Percentiles rank a stretch among this genome's conserved stretches.
Evolutionary conservation across 2,797 vertebrate genomes (phyloP).

Genomic region (Sebastes kiyomatsui): DNA sequence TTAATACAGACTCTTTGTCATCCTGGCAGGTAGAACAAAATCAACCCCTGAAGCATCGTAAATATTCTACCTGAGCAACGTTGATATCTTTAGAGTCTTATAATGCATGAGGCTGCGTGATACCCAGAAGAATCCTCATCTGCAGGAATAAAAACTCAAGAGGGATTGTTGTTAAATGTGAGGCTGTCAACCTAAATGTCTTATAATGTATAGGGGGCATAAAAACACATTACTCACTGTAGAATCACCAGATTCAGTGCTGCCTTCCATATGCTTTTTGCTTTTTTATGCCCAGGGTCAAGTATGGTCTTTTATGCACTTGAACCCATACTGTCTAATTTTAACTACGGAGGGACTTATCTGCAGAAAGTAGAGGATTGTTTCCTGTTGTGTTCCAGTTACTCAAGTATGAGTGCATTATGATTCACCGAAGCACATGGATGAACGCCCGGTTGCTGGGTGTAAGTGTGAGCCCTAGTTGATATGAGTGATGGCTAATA

Average conservation of each 20-base stretch:
- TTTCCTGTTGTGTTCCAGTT: constrained; percentile 48
- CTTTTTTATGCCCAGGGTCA: neutral
- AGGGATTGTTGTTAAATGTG: neutral
- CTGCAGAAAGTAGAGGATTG: neutral
- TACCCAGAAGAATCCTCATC: neutral
- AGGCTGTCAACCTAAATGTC: neutral
- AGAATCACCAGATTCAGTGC: neutral
- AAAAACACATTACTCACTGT: neutral
- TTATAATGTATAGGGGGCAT: neutral
- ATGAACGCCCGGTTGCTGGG: constrained; percentile 46
- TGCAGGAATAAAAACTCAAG: neutral
- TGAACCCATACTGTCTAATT: constrained; percentile 22
- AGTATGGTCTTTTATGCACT: constrained; percentile 20
- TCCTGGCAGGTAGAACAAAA: neutral
- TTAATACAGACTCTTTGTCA: neutral
- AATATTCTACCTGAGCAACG: neutral
- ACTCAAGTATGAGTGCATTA: constrained; percentile 46
- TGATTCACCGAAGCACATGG: constrained; percentile 63
- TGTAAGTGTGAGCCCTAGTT: constrained; percentile 44
- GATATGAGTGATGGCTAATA: constrained; percentile 69
- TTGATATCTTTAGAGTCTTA: neutral
- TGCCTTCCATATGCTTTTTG: neutral
- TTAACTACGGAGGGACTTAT: constrained; percentile 6
- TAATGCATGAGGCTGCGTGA: neutral
- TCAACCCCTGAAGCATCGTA: neutral